Base-by-base conservation (phyloP, 2,113 vertebrate genomes). In the Mobula hypostoma region DNA sequence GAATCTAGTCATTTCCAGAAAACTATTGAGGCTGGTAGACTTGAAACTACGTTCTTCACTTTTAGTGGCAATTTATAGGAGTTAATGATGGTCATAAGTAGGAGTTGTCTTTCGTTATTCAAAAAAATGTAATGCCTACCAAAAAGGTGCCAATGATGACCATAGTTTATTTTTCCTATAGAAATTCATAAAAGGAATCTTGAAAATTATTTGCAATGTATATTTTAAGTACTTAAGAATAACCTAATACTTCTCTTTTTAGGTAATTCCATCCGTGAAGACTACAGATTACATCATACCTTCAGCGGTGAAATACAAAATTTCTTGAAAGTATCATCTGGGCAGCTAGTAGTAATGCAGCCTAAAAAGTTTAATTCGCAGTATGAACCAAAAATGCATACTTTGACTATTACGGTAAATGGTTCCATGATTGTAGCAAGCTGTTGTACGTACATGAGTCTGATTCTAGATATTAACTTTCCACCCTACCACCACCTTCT, bases 331-430 rank as follows among this genome's bases (percentile, higher is more conserved):
- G 97, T 94, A 0, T 97, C 97, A 58, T 96, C 96, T 0, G 97
- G 98, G 94, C 97, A 98, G 94, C 15, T 99, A 32, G 96, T 98
- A 12, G 87, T 98, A 40, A 96, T 97, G 96, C 98, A 99, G 66
- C 98, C 99, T 27, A 99, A 99, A 95, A 98, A 97, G 95, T 99
- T 99, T 96, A 97, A 96, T 68, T 99, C 99, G 0, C 99, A 98
- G 95, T 96, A 97, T 0, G 99, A 99, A 95, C 95, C 97, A 7
- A 97, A 95, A 27, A 97, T 97, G 78, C 94, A 96, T 0, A 94
- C 96, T 8, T 95, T 99, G 76, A 91, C 96, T 87, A 94, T 99
- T 63, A 96, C 98, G 96, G 99, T 99, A 96, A 94, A 95, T 94
- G 58, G 1, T 36, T 27, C 24, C 24, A 32, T 56, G 19, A 48